Percentiles rank a stretch among this genome's conserved stretches.
phyloP scores from a whole-genome alignment of 2,797 vertebrate genomes.

The Centroberyx gerrardi region DNA sequence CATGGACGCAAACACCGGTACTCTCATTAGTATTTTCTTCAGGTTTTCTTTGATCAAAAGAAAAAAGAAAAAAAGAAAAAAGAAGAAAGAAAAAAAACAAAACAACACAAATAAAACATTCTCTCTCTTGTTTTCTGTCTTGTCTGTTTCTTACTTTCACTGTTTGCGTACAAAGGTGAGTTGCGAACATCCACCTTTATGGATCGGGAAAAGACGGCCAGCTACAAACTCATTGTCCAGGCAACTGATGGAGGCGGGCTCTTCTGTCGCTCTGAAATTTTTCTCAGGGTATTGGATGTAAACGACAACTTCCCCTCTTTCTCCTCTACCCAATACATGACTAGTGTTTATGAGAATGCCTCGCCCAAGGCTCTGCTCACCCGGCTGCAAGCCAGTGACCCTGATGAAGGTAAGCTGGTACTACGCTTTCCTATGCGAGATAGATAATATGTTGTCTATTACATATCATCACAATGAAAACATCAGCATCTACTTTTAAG shows the following conservation, averaged over 20 bases:
- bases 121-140: neutral
- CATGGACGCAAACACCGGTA: conserved; percentile 94
- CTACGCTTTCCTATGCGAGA: neutral
- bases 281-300: conserved; percentile 92
- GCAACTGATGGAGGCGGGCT: conserved; percentile 95
- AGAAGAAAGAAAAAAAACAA: neutral
- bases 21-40: neutral
- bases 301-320: conserved; percentile 97
- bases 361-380: conserved; percentile 91
- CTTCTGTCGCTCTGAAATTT: conserved; percentile 92
- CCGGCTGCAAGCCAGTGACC: conserved; percentile 93
- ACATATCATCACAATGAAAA: too few species aligned
- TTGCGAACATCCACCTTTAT: conserved; percentile 90
- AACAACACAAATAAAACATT: too few species aligned
- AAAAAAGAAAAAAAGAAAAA: too few species aligned
- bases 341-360: conserved; percentile 95
- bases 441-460: neutral
- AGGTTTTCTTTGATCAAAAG: neutral
- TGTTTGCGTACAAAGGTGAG: conserved; percentile 87
- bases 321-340: conserved; percentile 88
- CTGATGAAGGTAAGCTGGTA: conserved; percentile 89
- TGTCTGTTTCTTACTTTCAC: conserved; percentile 25
- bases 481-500: too few species aligned
- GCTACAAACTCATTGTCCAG: conserved; percentile 91
- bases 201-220: conserved; percentile 90